Base-by-base conservation (phyloP, 2,113 vertebrate genomes). In the Aegithalos caudatus region DNA sequence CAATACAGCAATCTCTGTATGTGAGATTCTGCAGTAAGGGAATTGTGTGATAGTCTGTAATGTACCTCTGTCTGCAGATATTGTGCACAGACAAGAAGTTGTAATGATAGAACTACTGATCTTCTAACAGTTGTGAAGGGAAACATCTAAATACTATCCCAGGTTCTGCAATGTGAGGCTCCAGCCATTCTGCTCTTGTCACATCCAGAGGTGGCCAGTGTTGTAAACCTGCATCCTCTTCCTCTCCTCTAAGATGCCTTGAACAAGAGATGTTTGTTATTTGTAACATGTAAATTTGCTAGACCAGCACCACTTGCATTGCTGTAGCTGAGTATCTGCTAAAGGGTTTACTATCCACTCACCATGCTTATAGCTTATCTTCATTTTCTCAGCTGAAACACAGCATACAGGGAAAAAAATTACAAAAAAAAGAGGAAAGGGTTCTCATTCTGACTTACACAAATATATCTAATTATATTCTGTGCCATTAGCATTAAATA, bases 381-480 rank as follows among this genome's bases (percentile, higher is more conserved):
- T 53, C 44, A 23, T 64, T 95, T 96, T 73, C 65, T 86, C 73
- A 53, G 47, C 56, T 90, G 66, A 94, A 96, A 81, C 14, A 66
- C 64, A 95, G 73, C 76, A 88, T 25, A 76, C 12, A 71, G 53
- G 23, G 1, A 1, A 15, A 64, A 57, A n/a, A n/a, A 57, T 12
- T 7, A 37, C 19, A 23, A 12, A 74, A 81, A 74, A 24, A 64
- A 45, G 42, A 25, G 3, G 15, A 42, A 60, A 81, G 35, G 64
- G 2, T 53, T 89, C 57, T 94, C 17, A 78, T 65, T 72, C 44
- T 67, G 66, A 81, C 77, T 64, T 87, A 76, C 80, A 92, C 79
- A 95, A 95, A 92, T 88, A 78, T 8, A 48, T 60, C 65, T 95
- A 95, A 97, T 96, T 97, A 96, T 84, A 86, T 84, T 78, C 81